These are phyloP conservation scores for Andrena minutula DNA, from an alignment of 2,888 invertebrate genomes.

Conservation along the genomic window DNA sequence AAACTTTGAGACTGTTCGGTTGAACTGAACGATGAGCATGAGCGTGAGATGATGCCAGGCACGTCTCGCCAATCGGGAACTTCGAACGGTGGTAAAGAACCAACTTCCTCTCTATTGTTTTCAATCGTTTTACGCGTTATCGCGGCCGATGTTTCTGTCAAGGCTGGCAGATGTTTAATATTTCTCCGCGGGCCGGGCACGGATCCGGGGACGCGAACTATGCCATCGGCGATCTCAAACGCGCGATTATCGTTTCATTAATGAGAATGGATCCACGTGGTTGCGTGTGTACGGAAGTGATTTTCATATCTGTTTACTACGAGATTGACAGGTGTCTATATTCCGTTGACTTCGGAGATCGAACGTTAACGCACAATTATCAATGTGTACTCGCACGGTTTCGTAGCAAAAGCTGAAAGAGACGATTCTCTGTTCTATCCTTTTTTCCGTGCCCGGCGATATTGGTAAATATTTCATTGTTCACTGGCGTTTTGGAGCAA, in stretches of 20 bases:
- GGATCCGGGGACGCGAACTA: slow-evolving; percentile 20
- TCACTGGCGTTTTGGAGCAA: not conserved
- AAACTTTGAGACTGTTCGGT: slow-evolving; percentile 64
- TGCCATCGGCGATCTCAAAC: slow-evolving; percentile 26
- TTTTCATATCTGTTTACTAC: slow-evolving; percentile 60
- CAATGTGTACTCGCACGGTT: slow-evolving; percentile 19
- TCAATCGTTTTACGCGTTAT: slow-evolving; percentile 51
- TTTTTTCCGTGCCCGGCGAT: not conserved
- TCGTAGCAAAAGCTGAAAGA: not conserved
- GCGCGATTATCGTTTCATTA: slow-evolving; percentile 27
- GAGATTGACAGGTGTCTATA: slow-evolving; percentile 62
- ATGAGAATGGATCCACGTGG: slow-evolving; percentile 53
- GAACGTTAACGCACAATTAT: slow-evolving; percentile 43
- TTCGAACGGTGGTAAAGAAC: slow-evolving; percentile 81
- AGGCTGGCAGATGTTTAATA: slow-evolving; percentile 79
- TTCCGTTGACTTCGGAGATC: slow-evolving; percentile 29
- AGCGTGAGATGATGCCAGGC: slow-evolving; percentile 83
- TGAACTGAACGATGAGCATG: slow-evolving; percentile 74
- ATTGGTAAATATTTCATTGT: slow-evolving; percentile 4
- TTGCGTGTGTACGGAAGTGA: slow-evolving; percentile 47
- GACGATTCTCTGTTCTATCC: not conserved
- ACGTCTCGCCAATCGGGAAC: slow-evolving; percentile 80
- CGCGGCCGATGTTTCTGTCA: slow-evolving; percentile 50
- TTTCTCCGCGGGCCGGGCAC: slow-evolving; percentile 13
- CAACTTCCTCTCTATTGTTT: slow-evolving; percentile 39